Conservation (phyloP, 2,888 invertebrate genomes). For the Galeopsomyia nigrocyanea region DNA sequence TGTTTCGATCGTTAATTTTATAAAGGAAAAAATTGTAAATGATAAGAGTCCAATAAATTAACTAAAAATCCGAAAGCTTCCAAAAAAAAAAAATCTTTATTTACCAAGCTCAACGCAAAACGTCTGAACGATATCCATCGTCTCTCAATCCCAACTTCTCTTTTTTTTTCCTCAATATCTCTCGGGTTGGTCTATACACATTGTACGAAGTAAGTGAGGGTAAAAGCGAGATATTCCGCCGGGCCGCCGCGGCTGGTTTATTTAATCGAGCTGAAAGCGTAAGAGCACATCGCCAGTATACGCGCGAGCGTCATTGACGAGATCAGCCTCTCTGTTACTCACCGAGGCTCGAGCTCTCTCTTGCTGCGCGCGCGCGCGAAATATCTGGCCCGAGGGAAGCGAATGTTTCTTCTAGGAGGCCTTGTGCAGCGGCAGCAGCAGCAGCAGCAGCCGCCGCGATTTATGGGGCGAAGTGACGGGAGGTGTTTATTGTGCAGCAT, state of each 20-base stretch:
- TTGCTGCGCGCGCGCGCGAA: slow-evolving; percentile 21
- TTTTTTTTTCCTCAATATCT: too few species aligned
- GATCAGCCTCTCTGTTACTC: slow-evolving; percentile 10
- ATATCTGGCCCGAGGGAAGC: slow-evolving; percentile 50
- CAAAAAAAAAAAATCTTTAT: too few species aligned
- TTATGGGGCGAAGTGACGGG: slow-evolving; percentile 69
- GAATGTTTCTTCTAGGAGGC: slow-evolving; percentile 67
- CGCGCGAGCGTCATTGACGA: slow-evolving; percentile 33
- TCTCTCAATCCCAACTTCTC: not conserved
- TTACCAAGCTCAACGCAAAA: not conserved
- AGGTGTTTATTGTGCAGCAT: slow-evolving; percentile 69
- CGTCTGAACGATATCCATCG: not conserved
- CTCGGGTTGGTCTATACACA: not conserved
- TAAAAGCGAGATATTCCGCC: too few species aligned
- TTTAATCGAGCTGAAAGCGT: slow-evolving; percentile 42
- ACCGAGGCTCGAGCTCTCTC: not conserved
- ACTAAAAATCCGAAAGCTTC: too few species aligned
- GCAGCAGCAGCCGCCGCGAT: slow-evolving; percentile 65
- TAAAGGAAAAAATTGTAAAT: too few species aligned
- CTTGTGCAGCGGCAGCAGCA: too few species aligned
- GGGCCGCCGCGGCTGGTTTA: slow-evolving; percentile 26
- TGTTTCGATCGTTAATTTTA: too few species aligned
- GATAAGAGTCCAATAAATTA: too few species aligned
- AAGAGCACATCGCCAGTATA: slow-evolving; percentile 23
- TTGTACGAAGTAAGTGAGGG: slow-evolving; percentile 3